Conservation (phyloP, 2,888 invertebrate species). For the Phortica okadai region DNA sequence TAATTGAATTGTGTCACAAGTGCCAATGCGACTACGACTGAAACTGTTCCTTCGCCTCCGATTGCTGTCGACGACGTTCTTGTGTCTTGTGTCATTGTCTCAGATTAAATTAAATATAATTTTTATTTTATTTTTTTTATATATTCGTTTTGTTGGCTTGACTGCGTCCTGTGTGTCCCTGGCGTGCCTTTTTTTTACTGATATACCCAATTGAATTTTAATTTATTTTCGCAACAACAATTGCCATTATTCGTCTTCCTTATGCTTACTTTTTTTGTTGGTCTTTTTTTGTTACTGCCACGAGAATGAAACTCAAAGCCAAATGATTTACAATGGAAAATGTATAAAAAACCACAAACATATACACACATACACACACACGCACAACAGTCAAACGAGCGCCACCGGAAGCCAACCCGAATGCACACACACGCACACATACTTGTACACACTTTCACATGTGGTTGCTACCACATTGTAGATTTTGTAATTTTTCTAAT, state of each 20-base stretch:
- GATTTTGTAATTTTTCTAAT: slow-evolving; percentile 70
- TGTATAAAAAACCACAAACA: slow-evolving; percentile 13
- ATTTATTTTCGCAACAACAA: slow-evolving; percentile 27
- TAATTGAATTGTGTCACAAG: slow-evolving; percentile 18
- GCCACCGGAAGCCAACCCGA: neutral
- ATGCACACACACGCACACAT: neutral
- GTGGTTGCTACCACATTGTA: slow-evolving; percentile 13
- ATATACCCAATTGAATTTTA: slow-evolving; percentile 23
- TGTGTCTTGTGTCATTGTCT: slow-evolving; percentile 8
- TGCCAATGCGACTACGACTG: neutral
- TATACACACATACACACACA: neutral
- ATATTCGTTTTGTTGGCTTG: neutral
- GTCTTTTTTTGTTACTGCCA: neutral
- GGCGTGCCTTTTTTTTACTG: neutral
- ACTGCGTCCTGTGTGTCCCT: neutral
- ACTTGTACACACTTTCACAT: neutral
- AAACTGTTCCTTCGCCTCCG: too few relatives aligned
- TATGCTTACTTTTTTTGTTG: neutral
- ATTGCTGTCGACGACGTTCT: neutral
- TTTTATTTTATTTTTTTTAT: neutral
- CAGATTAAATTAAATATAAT: slow-evolving; percentile 20
- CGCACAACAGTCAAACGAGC: neutral
- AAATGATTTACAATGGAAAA: slow-evolving; percentile 23
- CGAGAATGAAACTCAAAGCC: neutral
- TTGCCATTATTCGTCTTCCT: slow-evolving; percentile 12